These are phyloP conservation scores for Alouatta palliata DNA, from an alignment of 2,113 vertebrate species.

Conservation along the genomic window DNA sequence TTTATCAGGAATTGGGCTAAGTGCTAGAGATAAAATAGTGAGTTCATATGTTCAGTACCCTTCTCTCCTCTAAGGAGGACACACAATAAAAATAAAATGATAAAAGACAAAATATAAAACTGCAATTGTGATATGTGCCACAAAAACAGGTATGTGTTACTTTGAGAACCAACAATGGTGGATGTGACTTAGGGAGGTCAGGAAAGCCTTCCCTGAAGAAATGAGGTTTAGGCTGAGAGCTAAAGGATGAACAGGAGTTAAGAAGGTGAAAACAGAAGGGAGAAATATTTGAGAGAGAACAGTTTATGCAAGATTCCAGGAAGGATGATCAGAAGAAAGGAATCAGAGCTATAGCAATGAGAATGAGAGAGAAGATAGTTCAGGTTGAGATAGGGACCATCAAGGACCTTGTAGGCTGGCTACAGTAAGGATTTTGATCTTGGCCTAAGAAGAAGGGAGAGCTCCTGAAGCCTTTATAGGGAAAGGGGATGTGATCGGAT, in stretches of 20 bases:
- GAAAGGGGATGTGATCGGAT: not conserved
- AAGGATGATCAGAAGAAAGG: not conserved
- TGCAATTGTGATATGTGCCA: not conserved
- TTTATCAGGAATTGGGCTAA: not conserved
- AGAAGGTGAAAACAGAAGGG: not conserved
- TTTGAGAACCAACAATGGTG: not conserved
- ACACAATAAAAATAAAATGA: not conserved
- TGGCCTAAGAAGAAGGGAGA: not conserved
- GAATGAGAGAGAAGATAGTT: not conserved
- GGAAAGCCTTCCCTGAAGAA: not conserved
- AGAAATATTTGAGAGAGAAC: not conserved
- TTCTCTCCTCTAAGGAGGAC: not conserved
- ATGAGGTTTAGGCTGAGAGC: not conserved
- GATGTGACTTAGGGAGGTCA: not conserved
- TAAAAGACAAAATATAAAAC: not conserved
- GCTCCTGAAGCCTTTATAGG: not conserved
- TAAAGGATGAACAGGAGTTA: not conserved
- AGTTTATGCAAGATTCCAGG: not conserved
- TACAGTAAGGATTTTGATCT: not conserved
- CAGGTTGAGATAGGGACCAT: not conserved
- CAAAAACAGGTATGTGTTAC: not conserved
- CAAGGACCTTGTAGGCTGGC: not conserved
- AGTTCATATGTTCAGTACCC: not conserved
- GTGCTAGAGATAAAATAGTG: not conserved
- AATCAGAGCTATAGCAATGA: not conserved